Evolutionary conservation across 2,888 invertebrate genomes (phyloP).

Genomic region (Dryadula phaetusa): DNA sequence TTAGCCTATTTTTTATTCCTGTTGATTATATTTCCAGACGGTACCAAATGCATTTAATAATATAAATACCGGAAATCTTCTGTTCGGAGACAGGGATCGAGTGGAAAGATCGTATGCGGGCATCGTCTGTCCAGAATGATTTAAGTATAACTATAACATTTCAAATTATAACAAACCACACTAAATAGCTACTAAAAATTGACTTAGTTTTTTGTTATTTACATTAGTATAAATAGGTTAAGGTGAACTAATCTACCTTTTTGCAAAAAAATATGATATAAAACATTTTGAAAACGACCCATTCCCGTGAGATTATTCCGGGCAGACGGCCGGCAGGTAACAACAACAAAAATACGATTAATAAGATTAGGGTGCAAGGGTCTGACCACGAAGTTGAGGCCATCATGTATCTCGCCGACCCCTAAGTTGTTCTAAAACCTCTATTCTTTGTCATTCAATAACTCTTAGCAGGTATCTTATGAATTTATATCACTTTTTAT

Average conservation of each 20-base stretch:
- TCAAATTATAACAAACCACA: neutral
- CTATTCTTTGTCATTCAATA: conserved; percentile 42
- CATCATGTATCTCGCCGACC: conserved; percentile 67
- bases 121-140: conserved; percentile 9
- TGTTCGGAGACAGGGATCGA: conserved; percentile 32
- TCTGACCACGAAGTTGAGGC: conserved; percentile 61
- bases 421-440: conserved; percentile 57
- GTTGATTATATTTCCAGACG: conserved; percentile 48
- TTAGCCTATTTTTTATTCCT: neutral
- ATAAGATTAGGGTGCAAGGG: conserved; percentile 64
- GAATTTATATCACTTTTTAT: neutral
- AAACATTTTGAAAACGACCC: conserved; percentile 47
- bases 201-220: neutral
- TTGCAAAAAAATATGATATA: conserved; percentile 39
- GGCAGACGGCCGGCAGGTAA: conserved; percentile 66
- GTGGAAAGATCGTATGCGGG: conserved; percentile 36
- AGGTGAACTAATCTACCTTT: conserved; percentile 47
- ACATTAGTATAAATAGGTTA: conserved; percentile 14
- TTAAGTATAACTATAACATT: neutral
- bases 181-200: no score
- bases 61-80: conserved; percentile 38
- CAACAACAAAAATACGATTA: conserved; percentile 60
- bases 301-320: conserved; percentile 76
- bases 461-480: conserved; percentile 9
- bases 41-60: conserved; percentile 48